Evolutionary conservation across 2,888 invertebrate species (phyloP), one percentile per base, ranked within the genome.

Genomic region (Orthosia gracilis): DNA sequence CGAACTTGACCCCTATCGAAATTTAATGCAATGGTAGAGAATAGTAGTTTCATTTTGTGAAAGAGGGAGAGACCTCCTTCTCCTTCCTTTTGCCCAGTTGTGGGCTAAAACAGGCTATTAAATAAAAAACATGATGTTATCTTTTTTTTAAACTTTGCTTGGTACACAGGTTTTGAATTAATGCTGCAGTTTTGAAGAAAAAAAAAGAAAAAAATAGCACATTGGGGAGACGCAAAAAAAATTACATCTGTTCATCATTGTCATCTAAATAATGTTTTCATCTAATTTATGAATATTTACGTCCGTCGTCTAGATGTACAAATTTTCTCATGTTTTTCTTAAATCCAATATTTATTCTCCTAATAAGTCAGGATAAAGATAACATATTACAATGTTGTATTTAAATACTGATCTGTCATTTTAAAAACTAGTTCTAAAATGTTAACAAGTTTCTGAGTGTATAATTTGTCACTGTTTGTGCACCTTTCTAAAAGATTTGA

Each of bases 351-450:
- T 72, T 77, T 45, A 64, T 78, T 40, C 45, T 4, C 23, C 47
- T 47, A 72, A 72, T 81, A 82, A 68, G 54, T 82, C 72, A 72
- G 55, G 67, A 78, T 76, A 80, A 69, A 57, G 59, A 63, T 71
- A 73, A 67, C 52, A 54, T 13, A 82, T 65, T 78, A 68, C 45
- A 57, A 57, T 70, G 31, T 59, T 67, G 21, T 61, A 45, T 72
- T 40, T 76, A 50, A 66, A 66, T 70, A 58, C 26, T 50, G 63
- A 75, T 74, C 62, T 75, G 75, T 84, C 73, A 74, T 64, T 65
- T 66, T n/a, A 23, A 62, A 77, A 85, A 81, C 78, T 57, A 68
- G 75, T 77, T 78, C 59, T n/a, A 78, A 83, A 84, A 84, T 81
- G 85, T 55, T 85, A 84, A 78, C 80, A 50, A 69, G 79, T 77